These are phyloP conservation scores for Prinia subflava DNA, from an alignment of 2,113 vertebrate species.

Conservation along the genomic window DNA sequence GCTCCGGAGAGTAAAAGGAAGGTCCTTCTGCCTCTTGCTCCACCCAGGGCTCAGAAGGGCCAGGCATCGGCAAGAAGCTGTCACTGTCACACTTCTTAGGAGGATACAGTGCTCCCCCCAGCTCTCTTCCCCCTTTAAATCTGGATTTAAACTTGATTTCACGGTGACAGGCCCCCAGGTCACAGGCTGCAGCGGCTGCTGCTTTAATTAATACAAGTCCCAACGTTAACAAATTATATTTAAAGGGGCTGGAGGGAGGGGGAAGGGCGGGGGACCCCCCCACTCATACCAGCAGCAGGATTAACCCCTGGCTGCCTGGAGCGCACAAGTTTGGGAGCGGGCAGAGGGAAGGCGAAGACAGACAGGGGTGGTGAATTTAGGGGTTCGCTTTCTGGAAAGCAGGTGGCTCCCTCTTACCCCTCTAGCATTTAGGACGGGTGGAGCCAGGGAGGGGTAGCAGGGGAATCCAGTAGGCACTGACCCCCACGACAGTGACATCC, in stretches of 20 bases:
- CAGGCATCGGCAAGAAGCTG: neutral
- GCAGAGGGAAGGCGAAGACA: neutral
- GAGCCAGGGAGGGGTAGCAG: neutral
- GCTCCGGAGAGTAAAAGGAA: neutral
- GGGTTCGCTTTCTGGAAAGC: neutral
- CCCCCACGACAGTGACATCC: neutral
- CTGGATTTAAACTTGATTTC: constrained; percentile 71
- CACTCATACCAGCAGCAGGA: neutral
- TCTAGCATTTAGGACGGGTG: neutral
- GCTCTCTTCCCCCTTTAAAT: constrained; percentile 53
- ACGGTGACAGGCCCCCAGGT: constrained; percentile 67
- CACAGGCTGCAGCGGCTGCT: constrained; percentile 66
- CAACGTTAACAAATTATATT: constrained; percentile 65
- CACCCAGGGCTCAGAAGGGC: neutral
- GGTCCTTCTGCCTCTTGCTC: neutral
- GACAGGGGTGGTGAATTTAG: neutral
- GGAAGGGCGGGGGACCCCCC: constrained; percentile 20
- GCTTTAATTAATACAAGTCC: constrained; percentile 70
- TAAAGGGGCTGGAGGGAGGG: constrained; percentile 30
- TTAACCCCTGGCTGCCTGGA: constrained; percentile 53
- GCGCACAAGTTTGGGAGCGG: neutral
- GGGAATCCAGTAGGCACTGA: neutral
- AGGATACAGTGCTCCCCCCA: neutral
- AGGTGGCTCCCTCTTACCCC: neutral
- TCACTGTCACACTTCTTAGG: constrained; percentile 42